These are phyloP conservation scores for Paracanthobrama guichenoti DNA, from an alignment of 2,113 vertebrate species.

Conservation along the genomic window DNA sequence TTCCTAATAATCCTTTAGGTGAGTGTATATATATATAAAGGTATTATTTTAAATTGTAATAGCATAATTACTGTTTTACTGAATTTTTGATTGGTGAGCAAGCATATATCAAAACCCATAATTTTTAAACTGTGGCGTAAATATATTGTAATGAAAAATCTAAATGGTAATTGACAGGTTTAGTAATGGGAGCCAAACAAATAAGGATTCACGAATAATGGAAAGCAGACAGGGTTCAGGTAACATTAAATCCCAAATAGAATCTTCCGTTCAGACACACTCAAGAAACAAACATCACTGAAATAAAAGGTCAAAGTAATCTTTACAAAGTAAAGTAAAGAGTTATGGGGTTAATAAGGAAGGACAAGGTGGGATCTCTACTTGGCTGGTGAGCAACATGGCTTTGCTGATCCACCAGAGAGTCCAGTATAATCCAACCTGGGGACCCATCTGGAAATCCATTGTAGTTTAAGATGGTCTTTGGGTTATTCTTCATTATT, in stretches of 20 bases:
- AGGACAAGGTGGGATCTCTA: not conserved
- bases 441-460: not conserved
- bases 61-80: too few relatives aligned
- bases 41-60: too few relatives aligned
- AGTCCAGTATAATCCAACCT: not conserved
- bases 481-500: not conserved
- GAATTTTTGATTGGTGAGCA: too few relatives aligned
- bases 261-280: not conserved
- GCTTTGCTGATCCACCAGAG: not conserved
- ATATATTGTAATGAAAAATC: not conserved
- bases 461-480: not conserved
- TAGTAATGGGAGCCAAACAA: not conserved
- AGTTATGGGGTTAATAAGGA: not conserved
- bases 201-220: conserved; percentile 4
- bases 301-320: not conserved
- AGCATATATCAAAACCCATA: not conserved
- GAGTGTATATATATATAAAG: too few relatives aligned
- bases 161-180: not conserved
- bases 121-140: not conserved
- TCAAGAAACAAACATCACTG: not conserved
- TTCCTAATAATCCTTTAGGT: too few relatives aligned
- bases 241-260: conserved; percentile 28
- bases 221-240: not conserved
- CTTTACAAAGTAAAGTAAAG: too few relatives aligned
- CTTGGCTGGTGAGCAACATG: not conserved